Evolutionary conservation across 2,797 vertebrate species (phyloP).

Genomic region (Galagoides demidoff): DNA sequence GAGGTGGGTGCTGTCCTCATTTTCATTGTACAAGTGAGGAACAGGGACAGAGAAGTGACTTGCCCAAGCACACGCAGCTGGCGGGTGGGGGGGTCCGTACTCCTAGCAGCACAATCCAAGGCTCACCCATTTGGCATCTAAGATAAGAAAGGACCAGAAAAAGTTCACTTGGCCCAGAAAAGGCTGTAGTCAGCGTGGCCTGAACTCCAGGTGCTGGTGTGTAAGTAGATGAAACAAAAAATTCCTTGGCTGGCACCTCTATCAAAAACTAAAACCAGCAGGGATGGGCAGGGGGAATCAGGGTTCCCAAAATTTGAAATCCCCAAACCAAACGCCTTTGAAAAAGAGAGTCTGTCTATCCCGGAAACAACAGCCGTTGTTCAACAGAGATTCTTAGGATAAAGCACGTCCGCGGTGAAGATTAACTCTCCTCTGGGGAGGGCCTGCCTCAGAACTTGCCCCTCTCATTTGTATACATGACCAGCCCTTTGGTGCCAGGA

Average conservation of each 20-base stretch:
- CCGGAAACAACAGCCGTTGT: constrained; percentile 59
- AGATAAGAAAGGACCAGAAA: neutral
- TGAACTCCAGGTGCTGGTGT: neutral
- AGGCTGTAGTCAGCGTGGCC: neutral
- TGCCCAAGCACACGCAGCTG: neutral
- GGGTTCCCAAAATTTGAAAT: neutral
- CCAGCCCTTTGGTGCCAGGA: constrained; percentile 72
- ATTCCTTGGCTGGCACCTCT: neutral
- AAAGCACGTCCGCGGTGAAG: constrained; percentile 49
- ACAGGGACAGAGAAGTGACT: neutral
- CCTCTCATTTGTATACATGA: constrained; percentile 23
- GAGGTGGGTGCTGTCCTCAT: neutral
- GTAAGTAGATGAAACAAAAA: neutral
- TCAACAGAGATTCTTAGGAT: constrained; percentile 61
- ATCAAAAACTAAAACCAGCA: neutral
- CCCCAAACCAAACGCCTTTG: neutral
- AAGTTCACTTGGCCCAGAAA: neutral
- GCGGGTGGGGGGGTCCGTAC: neutral
- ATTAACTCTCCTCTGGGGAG: constrained; percentile 46
- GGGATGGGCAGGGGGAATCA: neutral
- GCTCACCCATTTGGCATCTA: neutral
- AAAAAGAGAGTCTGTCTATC: constrained; percentile 37
- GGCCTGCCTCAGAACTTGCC: constrained; percentile 7
- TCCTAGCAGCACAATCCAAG: too few relatives aligned
- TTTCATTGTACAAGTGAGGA: neutral